phyloP scores from a whole-genome alignment of 2,888 invertebrate species.

The Brachypterus glaber region DNA sequence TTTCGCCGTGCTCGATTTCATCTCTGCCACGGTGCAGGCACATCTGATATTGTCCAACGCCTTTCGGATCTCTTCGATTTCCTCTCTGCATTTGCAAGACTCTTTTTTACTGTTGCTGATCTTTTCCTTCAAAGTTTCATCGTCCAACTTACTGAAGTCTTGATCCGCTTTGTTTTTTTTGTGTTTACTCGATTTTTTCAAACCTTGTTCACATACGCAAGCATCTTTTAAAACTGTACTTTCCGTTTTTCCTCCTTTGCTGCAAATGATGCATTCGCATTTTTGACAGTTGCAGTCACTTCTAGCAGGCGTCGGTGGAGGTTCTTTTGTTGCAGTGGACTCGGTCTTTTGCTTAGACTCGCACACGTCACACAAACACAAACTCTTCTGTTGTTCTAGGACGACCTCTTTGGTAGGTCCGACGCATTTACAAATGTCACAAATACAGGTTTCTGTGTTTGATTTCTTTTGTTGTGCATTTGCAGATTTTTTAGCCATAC shows the following conservation, averaged over 20 bases:
- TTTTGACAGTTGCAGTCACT: slow-evolving; percentile 15
- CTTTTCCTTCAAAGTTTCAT: slow-evolving; percentile 18
- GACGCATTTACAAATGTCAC: not conserved
- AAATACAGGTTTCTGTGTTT: not conserved
- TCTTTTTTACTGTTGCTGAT: slow-evolving; percentile 21
- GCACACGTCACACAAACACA: too few relatives aligned
- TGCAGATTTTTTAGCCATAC: slow-evolving; percentile 1
- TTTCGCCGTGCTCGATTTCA: slow-evolving; percentile 16
- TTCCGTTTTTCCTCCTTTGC: slow-evolving; percentile 1
- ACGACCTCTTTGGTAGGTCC: too few relatives aligned
- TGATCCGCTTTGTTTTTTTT: not conserved
- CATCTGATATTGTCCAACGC: slow-evolving; percentile 26
- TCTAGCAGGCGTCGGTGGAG: slow-evolving; percentile 18
- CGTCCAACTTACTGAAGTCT: slow-evolving; percentile 17
- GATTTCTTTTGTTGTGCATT: not conserved
- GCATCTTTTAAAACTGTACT: not conserved
- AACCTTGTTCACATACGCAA: not conserved
- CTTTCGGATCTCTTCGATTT: slow-evolving; percentile 25
- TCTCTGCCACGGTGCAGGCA: slow-evolving; percentile 26
- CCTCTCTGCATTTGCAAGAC: slow-evolving; percentile 24
- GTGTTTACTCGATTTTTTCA: not conserved
- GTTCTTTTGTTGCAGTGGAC: too few relatives aligned
- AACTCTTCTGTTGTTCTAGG: too few relatives aligned
- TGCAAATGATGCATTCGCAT: slow-evolving; percentile 20
- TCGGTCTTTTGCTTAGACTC: too few relatives aligned